Evolutionary conservation across 2,113 vertebrate species (phyloP).

Genomic region (Amazona vittata): DNA sequence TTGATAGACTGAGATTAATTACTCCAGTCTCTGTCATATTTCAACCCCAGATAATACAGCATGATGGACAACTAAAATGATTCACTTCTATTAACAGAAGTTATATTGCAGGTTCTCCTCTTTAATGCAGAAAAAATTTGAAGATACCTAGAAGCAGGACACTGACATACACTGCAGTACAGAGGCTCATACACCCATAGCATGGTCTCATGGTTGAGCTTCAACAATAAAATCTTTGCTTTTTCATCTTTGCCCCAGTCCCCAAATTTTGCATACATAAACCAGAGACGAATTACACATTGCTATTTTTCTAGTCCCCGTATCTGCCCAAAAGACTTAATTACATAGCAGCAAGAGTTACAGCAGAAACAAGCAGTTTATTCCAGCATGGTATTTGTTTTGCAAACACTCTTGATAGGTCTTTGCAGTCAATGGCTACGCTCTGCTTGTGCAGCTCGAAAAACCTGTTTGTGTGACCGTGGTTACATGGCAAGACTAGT

Average conservation of each 20-base stretch:
- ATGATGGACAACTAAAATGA: neutral
- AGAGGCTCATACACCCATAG: neutral
- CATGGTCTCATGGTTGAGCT: neutral
- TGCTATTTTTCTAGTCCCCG: neutral
- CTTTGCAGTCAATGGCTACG: slow-evolving; percentile 1
- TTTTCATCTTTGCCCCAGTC: neutral
- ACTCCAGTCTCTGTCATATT: neutral
- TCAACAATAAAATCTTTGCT: neutral
- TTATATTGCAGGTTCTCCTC: neutral
- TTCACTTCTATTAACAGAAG: neutral
- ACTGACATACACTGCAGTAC: neutral
- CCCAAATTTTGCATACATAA: neutral
- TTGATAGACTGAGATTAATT: neutral
- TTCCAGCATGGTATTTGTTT: slow-evolving; percentile 35
- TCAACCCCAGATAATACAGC: neutral
- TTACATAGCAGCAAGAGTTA: neutral
- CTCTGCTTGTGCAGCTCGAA: slow-evolving; percentile 78
- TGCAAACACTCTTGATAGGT: neutral
- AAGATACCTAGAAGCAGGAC: neutral
- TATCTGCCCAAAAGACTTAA: slow-evolving; percentile 20
- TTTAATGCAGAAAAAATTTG: neutral
- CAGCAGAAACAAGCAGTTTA: slow-evolving; percentile 29
- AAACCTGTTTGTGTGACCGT: slow-evolving; percentile 87
- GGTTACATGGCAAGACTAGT: slow-evolving; percentile 74
- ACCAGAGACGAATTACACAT: neutral